Evolutionary conservation across 2,797 vertebrate species (phyloP).

Genomic region (Coilia nasus): DNA sequence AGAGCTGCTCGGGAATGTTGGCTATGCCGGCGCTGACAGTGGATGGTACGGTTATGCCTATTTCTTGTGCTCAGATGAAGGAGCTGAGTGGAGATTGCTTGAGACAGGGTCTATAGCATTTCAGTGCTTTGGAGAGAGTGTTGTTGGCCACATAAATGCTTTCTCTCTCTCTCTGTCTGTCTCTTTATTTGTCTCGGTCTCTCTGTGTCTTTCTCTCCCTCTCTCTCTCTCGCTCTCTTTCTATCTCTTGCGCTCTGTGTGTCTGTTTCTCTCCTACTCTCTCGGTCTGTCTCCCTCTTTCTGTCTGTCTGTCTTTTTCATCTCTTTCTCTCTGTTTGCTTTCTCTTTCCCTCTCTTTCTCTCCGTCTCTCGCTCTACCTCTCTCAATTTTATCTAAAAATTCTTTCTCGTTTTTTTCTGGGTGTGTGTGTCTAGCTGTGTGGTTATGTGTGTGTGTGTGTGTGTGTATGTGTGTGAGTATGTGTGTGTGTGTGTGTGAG

Average conservation of each 20-base stretch:
- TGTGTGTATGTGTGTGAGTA: no score
- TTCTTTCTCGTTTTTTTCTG: background rate
- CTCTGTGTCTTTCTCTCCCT: background rate
- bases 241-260: no score
- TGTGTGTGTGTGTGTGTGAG: no score
- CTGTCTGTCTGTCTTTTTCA: background rate
- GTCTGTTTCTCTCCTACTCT: no score
- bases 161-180: background rate
- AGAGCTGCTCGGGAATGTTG: background rate
- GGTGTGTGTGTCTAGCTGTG: no score
- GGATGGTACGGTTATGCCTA: background rate
- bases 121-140: background rate
- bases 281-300: background rate
- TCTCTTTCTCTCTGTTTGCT: background rate
- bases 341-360: no score
- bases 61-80: background rate
- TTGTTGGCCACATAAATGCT: background rate
- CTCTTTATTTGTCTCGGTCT: background rate
- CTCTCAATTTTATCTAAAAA: no score
- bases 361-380: no score
- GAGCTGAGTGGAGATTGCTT: background rate
- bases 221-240: background rate
- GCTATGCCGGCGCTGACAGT: background rate
- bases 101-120: background rate
- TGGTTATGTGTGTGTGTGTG: no score